These are phyloP conservation scores for Dryococelus australis DNA, from an alignment of 2,888 invertebrate genomes.

Conservation along the genomic window DNA sequence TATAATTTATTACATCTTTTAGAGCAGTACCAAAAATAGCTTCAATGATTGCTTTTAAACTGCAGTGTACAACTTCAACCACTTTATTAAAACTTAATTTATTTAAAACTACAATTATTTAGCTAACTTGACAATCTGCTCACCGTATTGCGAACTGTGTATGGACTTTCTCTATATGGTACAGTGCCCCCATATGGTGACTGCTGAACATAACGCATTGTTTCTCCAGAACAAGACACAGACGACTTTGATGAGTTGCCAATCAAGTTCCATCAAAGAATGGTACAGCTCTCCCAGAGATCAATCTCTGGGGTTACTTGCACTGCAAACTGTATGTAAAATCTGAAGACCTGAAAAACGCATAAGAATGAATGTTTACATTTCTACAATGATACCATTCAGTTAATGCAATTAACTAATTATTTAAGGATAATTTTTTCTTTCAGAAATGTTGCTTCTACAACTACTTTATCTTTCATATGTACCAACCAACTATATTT, in stretches of 20 bases:
- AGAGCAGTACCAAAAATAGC: no score
- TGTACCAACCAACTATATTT: no score
- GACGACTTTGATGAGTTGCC: not conserved
- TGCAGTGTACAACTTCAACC: no score
- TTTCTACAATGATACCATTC: no score
- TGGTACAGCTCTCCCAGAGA: conserved; percentile 1
- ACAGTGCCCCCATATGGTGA: conserved; percentile 37
- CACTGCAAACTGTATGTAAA: not conserved
- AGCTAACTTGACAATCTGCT: conserved; percentile 4
- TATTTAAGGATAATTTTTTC: not conserved
- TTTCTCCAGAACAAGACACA: not conserved
- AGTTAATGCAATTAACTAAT: no score
- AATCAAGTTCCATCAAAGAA: not conserved
- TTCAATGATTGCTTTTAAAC: no score
- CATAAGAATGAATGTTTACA: no score
- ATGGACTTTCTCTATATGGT: conserved; percentile 39
- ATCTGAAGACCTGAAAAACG: not conserved
- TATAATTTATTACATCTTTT: no score
- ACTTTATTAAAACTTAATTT: no score
- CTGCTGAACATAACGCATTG: conserved; percentile 43
- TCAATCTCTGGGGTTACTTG: not conserved
- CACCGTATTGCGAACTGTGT: conserved; percentile 40
- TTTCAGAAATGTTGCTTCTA: no score
- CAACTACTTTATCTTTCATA: no score
- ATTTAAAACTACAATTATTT: no score